These are phyloP conservation scores for Microctenopoma lineatum DNA, from an alignment of 2,797 vertebrate species.

Conservation along the genomic window DNA sequence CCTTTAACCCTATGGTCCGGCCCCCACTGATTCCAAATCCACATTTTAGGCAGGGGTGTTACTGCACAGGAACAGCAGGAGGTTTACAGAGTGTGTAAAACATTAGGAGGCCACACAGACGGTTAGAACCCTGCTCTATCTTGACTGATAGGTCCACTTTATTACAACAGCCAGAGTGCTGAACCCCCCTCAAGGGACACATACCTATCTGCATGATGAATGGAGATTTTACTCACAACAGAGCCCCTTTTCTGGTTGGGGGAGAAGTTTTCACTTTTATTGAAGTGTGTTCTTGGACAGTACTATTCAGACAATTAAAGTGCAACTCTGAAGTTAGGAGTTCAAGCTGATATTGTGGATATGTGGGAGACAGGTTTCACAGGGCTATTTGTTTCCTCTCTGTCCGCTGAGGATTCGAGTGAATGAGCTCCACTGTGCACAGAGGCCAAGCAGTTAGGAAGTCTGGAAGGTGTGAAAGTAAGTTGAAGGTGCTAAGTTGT, in stretches of 20 bases:
- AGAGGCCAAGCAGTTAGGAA: conserved; percentile 62
- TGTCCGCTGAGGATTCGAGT: conserved; percentile 46
- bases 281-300: conserved; percentile 18
- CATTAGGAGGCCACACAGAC: conserved; percentile 71
- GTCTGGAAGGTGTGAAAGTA: conserved; percentile 74
- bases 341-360: conserved; percentile 52
- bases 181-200: conserved; percentile 75
- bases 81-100: conserved; percentile 64
- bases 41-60: conserved; percentile 48
- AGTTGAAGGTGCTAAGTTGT: conserved; percentile 80
- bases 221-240: conserved; percentile 72
- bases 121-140: conserved; percentile 56
- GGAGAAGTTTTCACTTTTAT: conserved; percentile 37
- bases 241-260: conserved; percentile 47
- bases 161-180: conserved; percentile 73
- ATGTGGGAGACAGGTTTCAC: conserved; percentile 41
- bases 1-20: conserved; percentile 31
- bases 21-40: conserved; percentile 49
- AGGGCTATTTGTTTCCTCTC: conserved; percentile 54
- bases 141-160: conserved; percentile 81
- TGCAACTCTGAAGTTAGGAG: conserved; percentile 40
- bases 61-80: conserved; percentile 56
- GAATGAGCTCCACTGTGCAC: conserved; percentile 57
- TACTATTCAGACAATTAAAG: conserved; percentile 51
- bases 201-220: conserved; percentile 81